These are phyloP conservation scores for Leptothorax acervorum DNA, from an alignment of 2,888 invertebrate species.

Conservation along the genomic window DNA sequence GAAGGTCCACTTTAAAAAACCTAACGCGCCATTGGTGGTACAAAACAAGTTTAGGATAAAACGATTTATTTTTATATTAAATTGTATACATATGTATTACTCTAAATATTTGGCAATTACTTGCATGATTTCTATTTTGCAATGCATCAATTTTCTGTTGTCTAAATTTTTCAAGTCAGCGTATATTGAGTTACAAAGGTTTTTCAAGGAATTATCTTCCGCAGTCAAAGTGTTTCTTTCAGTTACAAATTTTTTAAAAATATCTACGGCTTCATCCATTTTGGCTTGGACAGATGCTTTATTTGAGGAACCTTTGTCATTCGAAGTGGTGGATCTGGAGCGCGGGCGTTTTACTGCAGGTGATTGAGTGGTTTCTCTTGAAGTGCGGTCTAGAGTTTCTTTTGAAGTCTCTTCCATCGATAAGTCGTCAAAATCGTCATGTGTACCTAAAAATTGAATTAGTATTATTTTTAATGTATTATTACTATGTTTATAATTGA, in stretches of 20 bases:
- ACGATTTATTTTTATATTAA: not conserved
- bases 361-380: not conserved
- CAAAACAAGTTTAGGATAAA: not conserved
- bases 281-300: not conserved
- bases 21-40: too few species aligned
- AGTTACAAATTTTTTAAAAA: slow-evolving; percentile 5
- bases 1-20: too few species aligned
- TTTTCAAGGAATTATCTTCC: not conserved
- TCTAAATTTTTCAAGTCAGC: not conserved
- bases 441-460: not conserved
- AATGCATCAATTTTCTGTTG: not conserved
- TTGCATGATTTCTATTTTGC: slow-evolving; percentile 8
- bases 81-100: slow-evolving; percentile 7
- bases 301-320: not conserved
- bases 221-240: not conserved
- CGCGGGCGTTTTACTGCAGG: not conserved
- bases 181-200: not conserved
- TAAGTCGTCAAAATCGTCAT: not conserved
- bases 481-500: not conserved
- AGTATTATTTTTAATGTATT: slow-evolving; percentile 6
- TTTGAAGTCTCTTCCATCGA: not conserved
- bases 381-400: not conserved
- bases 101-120: not conserved
- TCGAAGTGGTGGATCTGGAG: not conserved
- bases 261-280: not conserved